A percentile compares a stretch with the other conserved stretches of the same genome.
These are phyloP conservation scores for Muricea muricata DNA, from an alignment of 92 coral and sea anemone genomes.

Conservation along the genomic window DNA sequence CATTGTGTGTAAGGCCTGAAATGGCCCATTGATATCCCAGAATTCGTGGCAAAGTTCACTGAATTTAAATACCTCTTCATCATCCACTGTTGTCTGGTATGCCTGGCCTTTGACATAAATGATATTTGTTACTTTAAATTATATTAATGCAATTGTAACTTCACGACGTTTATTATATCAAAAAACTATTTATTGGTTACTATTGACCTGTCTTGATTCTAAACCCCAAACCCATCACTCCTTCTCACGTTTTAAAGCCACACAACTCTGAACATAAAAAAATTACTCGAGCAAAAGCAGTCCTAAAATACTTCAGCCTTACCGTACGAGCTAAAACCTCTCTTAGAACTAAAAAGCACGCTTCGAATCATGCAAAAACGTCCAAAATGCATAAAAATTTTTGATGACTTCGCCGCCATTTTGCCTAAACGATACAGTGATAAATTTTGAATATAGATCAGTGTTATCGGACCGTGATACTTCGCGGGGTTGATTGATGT, in stretches of 20 bases:
- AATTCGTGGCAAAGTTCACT: conserved; percentile 83
- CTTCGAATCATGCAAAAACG: not conserved
- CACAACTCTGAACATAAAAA: not conserved
- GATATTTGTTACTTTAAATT: not conserved
- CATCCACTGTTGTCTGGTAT: conserved; percentile 73
- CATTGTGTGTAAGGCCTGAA: conserved; percentile 89
- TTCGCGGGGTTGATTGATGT: not conserved
- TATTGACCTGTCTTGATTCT: not conserved
- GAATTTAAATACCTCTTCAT: conserved; percentile 85
- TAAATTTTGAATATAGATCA: not conserved
- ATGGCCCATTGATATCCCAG: conserved; percentile 91
- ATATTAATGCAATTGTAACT: too few relatives aligned
- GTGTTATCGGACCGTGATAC: not conserved
- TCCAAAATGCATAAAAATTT: not conserved
- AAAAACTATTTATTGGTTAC: too few relatives aligned
- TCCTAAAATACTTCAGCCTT: not conserved
- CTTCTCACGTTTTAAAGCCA: not conserved
- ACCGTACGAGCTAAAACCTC: not conserved
- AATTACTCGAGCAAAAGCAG: not conserved
- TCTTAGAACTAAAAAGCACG: not conserved
- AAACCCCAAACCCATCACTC: not conserved
- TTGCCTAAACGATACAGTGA: not conserved
- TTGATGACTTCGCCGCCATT: conserved; percentile 14
- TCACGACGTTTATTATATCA: too few relatives aligned
- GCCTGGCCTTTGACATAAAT: not conserved